Conservation (phyloP, 2,797 vertebrate species). For the Gymnothorax javanicus region DNA sequence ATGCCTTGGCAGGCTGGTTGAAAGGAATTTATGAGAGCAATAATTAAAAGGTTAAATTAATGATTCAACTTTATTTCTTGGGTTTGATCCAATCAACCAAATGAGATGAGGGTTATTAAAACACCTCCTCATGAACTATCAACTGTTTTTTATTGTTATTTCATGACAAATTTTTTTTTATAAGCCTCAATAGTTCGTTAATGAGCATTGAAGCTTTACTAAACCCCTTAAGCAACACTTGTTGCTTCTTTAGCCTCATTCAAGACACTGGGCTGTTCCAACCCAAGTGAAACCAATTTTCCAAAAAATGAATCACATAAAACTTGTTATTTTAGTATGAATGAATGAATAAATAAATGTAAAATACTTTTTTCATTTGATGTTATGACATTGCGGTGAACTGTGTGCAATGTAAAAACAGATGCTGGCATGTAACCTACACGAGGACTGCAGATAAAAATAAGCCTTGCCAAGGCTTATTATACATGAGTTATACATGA, state of each 20-base stretch:
- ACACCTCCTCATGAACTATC: background rate
- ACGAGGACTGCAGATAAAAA: background rate
- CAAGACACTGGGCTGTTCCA: background rate
- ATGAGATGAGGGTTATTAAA: slow-evolving; percentile 28
- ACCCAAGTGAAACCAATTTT: slow-evolving; percentile 23
- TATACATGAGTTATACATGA: background rate
- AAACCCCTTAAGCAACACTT: slow-evolving; percentile 17
- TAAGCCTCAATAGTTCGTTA: background rate
- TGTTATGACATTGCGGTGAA: background rate
- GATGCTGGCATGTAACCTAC: background rate
- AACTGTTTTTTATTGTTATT: slow-evolving; percentile 20
- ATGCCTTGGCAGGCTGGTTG: slow-evolving; percentile 55
- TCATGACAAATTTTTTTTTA: slow-evolving; percentile 23
- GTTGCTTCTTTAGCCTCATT: slow-evolving; percentile 29
- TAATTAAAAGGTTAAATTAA: slow-evolving; percentile 5
- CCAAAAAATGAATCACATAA: background rate
- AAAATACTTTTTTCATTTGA: background rate
- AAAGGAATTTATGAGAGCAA: background rate
- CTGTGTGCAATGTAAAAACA: slow-evolving; percentile 2
- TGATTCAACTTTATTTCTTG: background rate
- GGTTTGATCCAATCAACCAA: slow-evolving; percentile 16
- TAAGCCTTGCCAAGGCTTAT: background rate
- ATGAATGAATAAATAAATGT: background rate
- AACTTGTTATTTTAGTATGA: background rate
- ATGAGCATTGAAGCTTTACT: slow-evolving; percentile 13